Base-by-base conservation (phyloP, 1,140 invertebrate species). In the Cheumatopsyche charites region DNA sequence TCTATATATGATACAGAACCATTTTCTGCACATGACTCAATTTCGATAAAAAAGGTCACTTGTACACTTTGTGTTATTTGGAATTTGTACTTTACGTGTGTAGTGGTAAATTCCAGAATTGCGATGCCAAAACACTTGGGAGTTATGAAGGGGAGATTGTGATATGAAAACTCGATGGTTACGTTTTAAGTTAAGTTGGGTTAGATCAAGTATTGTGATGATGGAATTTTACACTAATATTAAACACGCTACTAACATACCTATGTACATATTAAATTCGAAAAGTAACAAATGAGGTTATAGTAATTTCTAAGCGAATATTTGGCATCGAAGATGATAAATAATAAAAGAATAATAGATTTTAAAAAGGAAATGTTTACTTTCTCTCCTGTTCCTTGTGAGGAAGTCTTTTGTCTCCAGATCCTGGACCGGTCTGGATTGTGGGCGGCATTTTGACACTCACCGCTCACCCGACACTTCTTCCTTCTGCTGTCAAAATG, bases 361-460 rank as follows among this genome's bases (percentile, higher is more conserved):
- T n/a, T n/a, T n/a, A n/a, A 7, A 49, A 36, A 67, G 70, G 23
- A 15, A 42, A 21, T 15, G 45, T 36, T 71, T 26, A 73, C 70
- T 62, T 76, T 19, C 75, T 52, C 41, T 76, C 70, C 19, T 13
- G 25, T 12, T 67, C 69, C 62, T 76, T 71, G 43, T 49, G 63
- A 4, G 55, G 25, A 21, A 62, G 67, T 12, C 67, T 52, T 63
- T 74, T 70, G 15, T 74, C 69, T 47, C 25, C 23, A 3, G 19
- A 69, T 9, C 21, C 26, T 49, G 65, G 42, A 17, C 61, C 41
- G 26, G 70, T 86, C 77, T 88, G 87, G 52, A 89, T 87, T 21
- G 88, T 89, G 1, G 88, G 88, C 62, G 88, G 85, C 88, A 89
- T 89, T 76, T 61, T 70, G 2, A 9, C 49, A 19, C 15, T 5